Conservation (phyloP, 2,797 vertebrate genomes). For the Crenuchus spilurus region DNA sequence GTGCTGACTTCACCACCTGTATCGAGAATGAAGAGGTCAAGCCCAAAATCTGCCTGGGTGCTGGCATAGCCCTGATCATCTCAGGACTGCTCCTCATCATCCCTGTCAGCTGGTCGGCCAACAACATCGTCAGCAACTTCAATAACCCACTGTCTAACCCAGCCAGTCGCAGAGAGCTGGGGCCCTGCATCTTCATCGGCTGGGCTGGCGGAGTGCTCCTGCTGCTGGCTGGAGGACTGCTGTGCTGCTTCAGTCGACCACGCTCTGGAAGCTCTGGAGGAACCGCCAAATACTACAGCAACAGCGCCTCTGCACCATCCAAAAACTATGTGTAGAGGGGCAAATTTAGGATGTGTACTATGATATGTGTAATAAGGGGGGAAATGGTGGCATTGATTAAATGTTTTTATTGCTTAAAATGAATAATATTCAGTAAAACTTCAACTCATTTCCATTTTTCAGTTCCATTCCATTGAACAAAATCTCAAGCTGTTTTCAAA, state of each 20-base stretch:
- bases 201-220: constrained; percentile 74
- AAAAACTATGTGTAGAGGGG: constrained; percentile 75
- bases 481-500: no score
- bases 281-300: constrained; percentile 76
- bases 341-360: background rate
- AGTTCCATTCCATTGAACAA: no score
- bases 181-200: constrained; percentile 76
- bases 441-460: no score
- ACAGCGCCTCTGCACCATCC: constrained; percentile 60
- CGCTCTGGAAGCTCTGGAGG: constrained; percentile 58
- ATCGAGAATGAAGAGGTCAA: constrained; percentile 72
- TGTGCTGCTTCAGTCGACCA: constrained; percentile 78
- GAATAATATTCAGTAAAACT: no score
- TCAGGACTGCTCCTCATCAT: constrained; percentile 75
- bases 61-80: constrained; percentile 70
- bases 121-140: constrained; percentile 66
- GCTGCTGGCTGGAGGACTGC: constrained; percentile 71
- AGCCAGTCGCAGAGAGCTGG: constrained; percentile 66
- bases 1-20: constrained; percentile 78
- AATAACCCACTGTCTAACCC: constrained; percentile 13
- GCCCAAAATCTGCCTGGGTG: constrained; percentile 72
- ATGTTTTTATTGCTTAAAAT: no score
- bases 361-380: no score
- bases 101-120: constrained; percentile 78
- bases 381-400: no score